Evolutionary conservation across 2,888 invertebrate species (phyloP), one percentile per base, ranked within the genome.

Genomic region (Lordiphosa andalusiaca): DNA sequence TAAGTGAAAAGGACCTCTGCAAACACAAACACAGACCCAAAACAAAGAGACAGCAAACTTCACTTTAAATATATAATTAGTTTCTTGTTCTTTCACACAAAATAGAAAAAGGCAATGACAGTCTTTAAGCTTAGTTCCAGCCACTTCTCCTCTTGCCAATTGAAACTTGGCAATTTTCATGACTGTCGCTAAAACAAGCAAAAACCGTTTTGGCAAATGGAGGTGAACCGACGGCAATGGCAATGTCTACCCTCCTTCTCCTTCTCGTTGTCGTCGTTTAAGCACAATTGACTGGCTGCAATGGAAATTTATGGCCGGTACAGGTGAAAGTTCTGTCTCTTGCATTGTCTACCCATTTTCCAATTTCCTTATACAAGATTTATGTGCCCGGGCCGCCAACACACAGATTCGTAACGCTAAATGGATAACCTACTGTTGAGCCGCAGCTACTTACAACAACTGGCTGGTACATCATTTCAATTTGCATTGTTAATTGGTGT

Each of bases 261-360:
- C 33, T 44, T 16, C 30, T 16, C 9, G 48, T 47, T 38, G 21
- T 38, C 47, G 55, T 19, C 57, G 47, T 66, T 71, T 67, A 78
- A 82, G 67, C 67, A 66, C 66, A 58, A 78, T 78, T 74, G 80
- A 76, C 61, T 76, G 61, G 49, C 52, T 57, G 66, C 74, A 47
- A 59, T 67, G 59, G 46, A 64, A 78, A 82, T 82, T 77, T 71
- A 82, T 82, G 65, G 69, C 59, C 58, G 46, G 46, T 55, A 25
- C 80, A 77, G 76, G 76, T 77, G 76, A 82, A 78, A 75, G 76
- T 78, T 71, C 38, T 58, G 52, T 36, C 36, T 39, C 7, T 30
- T 30, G 30, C 30, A 30, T 30, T 30, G 30, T 44, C 35, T 44
- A 12, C 53, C 39, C 62, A 36, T 44, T 54, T 44, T 54, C 35